phyloP scores from a whole-genome alignment of 2,888 invertebrate species.

The Lochmaea capreae region DNA sequence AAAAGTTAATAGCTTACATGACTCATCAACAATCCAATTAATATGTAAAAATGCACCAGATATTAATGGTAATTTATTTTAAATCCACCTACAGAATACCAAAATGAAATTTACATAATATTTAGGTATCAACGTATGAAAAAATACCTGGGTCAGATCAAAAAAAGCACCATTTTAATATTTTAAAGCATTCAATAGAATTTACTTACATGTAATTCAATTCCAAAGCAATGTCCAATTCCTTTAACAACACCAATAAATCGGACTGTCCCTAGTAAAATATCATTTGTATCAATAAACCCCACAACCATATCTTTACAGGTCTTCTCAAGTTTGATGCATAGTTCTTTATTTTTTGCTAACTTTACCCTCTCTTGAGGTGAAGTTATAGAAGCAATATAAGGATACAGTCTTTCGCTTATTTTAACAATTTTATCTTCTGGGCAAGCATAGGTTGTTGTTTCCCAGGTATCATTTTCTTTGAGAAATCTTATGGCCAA shows the following conservation, averaged over 20 bases:
- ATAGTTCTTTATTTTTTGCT: conserved; percentile 64
- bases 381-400: conserved; percentile 67
- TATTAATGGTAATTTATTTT: background rate
- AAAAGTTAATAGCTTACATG: background rate
- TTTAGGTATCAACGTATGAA: background rate
- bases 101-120: conserved; percentile 4
- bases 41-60: background rate
- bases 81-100: conserved; percentile 1
- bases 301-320: conserved; percentile 62
- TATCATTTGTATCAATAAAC: conserved; percentile 59
- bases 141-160: background rate
- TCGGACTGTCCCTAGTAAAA: conserved; percentile 65
- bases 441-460: conserved; percentile 57
- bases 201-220: conserved; percentile 69
- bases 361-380: conserved; percentile 68
- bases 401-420: conserved; percentile 66
- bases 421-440: conserved; percentile 56
- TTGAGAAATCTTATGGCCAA: conserved; percentile 59
- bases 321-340: conserved; percentile 65
- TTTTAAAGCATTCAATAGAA: background rate
- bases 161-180: background rate
- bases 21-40: background rate
- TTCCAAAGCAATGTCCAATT: conserved; percentile 70
- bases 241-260: conserved; percentile 70
- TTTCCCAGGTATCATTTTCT: conserved; percentile 60